phyloP scores from a whole-genome alignment of 2,888 invertebrate species.

The Galerucella nymphaeae region DNA sequence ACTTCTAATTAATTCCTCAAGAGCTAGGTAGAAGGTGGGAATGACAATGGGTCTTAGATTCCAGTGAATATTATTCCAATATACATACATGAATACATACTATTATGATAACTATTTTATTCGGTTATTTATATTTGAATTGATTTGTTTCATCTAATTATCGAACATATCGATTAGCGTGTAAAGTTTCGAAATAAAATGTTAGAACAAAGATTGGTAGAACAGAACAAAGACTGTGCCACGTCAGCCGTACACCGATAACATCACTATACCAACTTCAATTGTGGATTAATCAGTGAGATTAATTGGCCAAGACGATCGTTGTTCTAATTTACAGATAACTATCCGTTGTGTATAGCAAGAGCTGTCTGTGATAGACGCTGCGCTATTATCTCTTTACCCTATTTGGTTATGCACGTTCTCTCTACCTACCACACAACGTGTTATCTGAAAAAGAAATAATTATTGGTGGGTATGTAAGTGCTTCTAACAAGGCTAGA shows the following conservation, averaged over 20 bases:
- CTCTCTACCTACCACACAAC: conserved; percentile 28
- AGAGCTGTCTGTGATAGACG: conserved; percentile 31
- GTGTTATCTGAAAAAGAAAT: conserved; percentile 31
- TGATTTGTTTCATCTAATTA: too few species aligned
- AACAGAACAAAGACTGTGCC: conserved; percentile 43
- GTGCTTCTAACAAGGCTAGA: conserved; percentile 29
- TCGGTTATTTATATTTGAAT: too few species aligned
- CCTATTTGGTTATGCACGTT: conserved; percentile 31
- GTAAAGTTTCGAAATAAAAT: neutral
- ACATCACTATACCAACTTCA: conserved; percentile 39
- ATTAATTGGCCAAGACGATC: conserved; percentile 51
- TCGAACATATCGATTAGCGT: too few species aligned
- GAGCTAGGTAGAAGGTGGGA: too few species aligned
- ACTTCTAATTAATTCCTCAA: too few species aligned
- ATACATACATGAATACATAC: too few species aligned
- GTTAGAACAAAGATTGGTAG: conserved; percentile 26
- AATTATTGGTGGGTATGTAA: conserved; percentile 29
- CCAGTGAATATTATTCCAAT: too few species aligned
- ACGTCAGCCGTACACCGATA: conserved; percentile 39
- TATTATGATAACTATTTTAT: too few species aligned
- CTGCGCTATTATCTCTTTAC: conserved; percentile 29
- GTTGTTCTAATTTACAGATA: conserved; percentile 49
- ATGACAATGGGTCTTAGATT: too few species aligned
- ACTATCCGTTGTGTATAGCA: conserved; percentile 26
- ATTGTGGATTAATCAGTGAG: conserved; percentile 48